Conservation (phyloP, 2,888 invertebrate species). For the Coremacera marginata region DNA sequence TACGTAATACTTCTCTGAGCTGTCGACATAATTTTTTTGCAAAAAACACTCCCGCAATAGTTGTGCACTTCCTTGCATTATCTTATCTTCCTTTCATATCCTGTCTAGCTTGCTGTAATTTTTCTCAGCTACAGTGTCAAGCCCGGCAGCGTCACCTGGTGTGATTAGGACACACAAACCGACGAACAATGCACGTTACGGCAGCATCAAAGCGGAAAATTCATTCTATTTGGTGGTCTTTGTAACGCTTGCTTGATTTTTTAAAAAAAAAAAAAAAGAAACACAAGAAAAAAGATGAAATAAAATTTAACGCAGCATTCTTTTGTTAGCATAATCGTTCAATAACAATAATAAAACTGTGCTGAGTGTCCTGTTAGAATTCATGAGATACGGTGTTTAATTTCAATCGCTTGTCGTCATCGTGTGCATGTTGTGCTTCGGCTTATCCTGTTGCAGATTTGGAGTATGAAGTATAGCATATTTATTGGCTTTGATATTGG, state of each 20-base stretch:
- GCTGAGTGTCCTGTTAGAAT: constrained; percentile 48
- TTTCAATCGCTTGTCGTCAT: constrained; percentile 47
- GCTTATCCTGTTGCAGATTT: neutral
- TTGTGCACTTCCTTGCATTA: neutral
- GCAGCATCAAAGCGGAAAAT: constrained; percentile 68
- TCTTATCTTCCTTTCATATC: neutral
- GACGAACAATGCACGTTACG: constrained; percentile 58
- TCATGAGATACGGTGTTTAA: constrained; percentile 50
- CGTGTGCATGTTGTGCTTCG: neutral
- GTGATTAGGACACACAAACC: constrained; percentile 57
- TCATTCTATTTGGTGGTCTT: constrained; percentile 67
- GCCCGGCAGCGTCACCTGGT: constrained; percentile 64
- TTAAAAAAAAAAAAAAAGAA: constrained; percentile 16
- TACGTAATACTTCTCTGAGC: neutral
- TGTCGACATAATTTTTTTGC: neutral
- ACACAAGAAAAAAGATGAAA: neutral
- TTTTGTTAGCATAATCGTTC: constrained; percentile 40
- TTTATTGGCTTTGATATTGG: constrained; percentile 26
- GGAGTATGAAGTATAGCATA: neutral
- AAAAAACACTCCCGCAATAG: constrained; percentile 1
- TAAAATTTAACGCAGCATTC: constrained; percentile 42
- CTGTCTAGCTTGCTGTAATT: constrained; percentile 7
- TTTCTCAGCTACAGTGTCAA: constrained; percentile 51
- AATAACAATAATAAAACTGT: constrained; percentile 39
- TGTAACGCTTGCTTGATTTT: constrained; percentile 54